phyloP scores from a whole-genome alignment of 2,888 invertebrate species.

The Cheilosia vulpina region DNA sequence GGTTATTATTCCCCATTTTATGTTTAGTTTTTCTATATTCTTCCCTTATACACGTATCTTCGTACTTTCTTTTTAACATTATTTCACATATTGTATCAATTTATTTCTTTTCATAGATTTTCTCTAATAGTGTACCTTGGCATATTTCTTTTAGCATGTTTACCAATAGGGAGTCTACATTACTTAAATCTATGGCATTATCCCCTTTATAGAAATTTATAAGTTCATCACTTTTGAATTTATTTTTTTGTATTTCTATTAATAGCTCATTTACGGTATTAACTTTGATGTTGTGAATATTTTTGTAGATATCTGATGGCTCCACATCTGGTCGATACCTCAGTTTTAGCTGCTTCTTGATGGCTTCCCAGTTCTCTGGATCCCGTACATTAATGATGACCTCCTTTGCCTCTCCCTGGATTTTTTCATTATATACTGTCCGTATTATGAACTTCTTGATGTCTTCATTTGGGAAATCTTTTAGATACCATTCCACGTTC shows the following conservation, averaged over 20 bases:
- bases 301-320: neutral
- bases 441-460: neutral
- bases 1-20: neutral
- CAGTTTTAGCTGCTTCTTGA: slow-evolving; percentile 4
- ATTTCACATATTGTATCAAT: slow-evolving; percentile 4
- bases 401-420: slow-evolving; percentile 28
- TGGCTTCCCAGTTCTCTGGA: slow-evolving; percentile 23
- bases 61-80: no score
- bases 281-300: slow-evolving; percentile 6
- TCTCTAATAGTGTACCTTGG: slow-evolving; percentile 11
- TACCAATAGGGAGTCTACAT: neutral
- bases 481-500: slow-evolving; percentile 17
- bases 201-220: slow-evolving; percentile 10
- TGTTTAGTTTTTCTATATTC: slow-evolving; percentile 8
- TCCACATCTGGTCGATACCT: neutral
- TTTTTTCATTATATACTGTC: slow-evolving; percentile 8
- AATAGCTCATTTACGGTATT: slow-evolving; percentile 19
- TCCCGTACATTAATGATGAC: slow-evolving; percentile 11
- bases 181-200: slow-evolving; percentile 10
- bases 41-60: neutral
- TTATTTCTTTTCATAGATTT: slow-evolving; percentile 14
- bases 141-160: slow-evolving; percentile 4
- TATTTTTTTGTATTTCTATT: slow-evolving; percentile 3
- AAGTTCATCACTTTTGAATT: slow-evolving; percentile 8
- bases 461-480: slow-evolving; percentile 6